Evolutionary conservation across 2,888 invertebrate genomes (phyloP).

Genomic region (Phania funesta): DNA sequence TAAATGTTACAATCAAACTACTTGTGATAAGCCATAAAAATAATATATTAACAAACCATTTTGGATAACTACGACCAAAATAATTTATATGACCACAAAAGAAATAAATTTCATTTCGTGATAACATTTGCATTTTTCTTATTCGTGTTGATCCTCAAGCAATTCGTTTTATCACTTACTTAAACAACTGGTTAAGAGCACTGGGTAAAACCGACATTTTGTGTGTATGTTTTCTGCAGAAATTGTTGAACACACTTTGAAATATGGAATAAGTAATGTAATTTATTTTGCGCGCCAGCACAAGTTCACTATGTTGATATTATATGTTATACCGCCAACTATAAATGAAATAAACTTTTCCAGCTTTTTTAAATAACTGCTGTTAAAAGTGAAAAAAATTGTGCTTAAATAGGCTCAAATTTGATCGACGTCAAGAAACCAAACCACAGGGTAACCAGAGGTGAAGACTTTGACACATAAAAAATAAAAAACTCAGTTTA

Average conservation of each 20-base stretch:
- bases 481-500: too few relatives aligned
- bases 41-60: too few relatives aligned
- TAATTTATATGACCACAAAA: not conserved
- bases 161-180: constrained; percentile 68
- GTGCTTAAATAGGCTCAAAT: constrained; percentile 43
- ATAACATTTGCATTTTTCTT: not conserved
- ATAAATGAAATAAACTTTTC: constrained; percentile 2
- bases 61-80: too few relatives aligned
- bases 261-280: constrained; percentile 1
- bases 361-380: constrained; percentile 34
- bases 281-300: too few relatives aligned
- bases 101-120: too few relatives aligned
- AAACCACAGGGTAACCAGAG: too few relatives aligned
- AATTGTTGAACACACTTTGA: not conserved
- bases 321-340: constrained; percentile 36
- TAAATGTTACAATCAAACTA: too few relatives aligned
- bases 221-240: not conserved
- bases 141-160: not conserved
- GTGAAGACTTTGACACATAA: too few relatives aligned
- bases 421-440: not conserved
- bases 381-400: constrained; percentile 4
- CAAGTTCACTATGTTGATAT: too few relatives aligned
- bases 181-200: constrained; percentile 73
- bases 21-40: too few relatives aligned
- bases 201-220: constrained; percentile 73